These are phyloP conservation scores for Psittacula derbiana DNA, from an alignment of 2,797 vertebrate species.

Conservation along the genomic window DNA sequence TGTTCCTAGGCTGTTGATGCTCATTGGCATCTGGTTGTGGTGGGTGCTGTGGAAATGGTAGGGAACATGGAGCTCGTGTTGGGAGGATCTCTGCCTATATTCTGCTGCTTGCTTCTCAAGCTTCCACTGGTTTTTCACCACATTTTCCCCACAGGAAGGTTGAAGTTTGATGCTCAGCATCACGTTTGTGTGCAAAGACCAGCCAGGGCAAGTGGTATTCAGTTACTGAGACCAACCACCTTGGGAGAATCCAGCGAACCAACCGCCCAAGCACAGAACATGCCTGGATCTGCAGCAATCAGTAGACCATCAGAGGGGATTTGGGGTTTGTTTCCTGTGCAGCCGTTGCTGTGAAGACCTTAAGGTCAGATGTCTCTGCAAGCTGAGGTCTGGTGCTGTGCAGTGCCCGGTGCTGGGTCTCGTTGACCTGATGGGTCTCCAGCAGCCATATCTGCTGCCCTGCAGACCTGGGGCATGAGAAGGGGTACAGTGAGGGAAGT, in stretches of 20 bases:
- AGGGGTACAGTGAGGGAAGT: not conserved
- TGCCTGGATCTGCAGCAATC: not conserved
- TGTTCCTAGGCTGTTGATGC: not conserved
- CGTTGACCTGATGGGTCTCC: not conserved
- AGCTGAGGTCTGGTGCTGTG: not conserved
- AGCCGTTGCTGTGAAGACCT: not conserved
- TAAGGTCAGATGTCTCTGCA: not conserved
- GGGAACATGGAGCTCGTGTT: not conserved
- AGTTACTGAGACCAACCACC: not conserved
- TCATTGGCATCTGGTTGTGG: accelerated
- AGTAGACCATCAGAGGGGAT: not conserved
- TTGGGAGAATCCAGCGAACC: not conserved
- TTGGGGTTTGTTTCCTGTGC: not conserved
- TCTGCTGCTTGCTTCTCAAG: not conserved
- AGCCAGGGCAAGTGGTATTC: not conserved
- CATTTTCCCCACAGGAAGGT: accelerated
- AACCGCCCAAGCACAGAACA: too few relatives aligned
- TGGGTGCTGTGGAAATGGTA: not conserved
- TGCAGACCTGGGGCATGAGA: not conserved
- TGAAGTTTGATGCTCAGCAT: not conserved
- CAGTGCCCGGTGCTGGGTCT: not conserved
- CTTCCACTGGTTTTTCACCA: not conserved
- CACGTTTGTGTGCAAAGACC: not conserved
- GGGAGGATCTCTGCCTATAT: not conserved
- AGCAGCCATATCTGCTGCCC: not conserved